These are phyloP conservation scores for Sphaeridia pumilis DNA, from an alignment of 2,888 invertebrate species.

Conservation along the genomic window DNA sequence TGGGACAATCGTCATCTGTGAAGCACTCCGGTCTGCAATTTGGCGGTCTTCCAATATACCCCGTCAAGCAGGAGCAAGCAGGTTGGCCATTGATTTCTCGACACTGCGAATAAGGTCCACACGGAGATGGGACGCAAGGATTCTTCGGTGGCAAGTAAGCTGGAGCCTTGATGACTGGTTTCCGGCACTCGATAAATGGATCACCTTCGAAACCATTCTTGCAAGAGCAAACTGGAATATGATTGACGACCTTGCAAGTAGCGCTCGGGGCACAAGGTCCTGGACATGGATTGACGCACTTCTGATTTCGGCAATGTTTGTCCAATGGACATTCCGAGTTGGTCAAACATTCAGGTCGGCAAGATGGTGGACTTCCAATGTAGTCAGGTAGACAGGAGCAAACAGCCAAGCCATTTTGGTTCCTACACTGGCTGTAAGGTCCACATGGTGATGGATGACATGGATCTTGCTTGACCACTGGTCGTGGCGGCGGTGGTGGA, in stretches of 20 bases:
- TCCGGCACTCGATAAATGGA: slow-evolving; percentile 49
- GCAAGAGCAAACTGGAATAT: slow-evolving; percentile 57
- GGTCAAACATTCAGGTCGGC: slow-evolving; percentile 59
- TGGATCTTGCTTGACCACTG: slow-evolving; percentile 12
- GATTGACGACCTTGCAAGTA: slow-evolving; percentile 54
- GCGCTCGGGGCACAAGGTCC: slow-evolving; percentile 52
- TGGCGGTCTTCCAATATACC: slow-evolving; percentile 36
- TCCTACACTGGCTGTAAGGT: slow-evolving; percentile 25
- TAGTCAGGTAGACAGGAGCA: slow-evolving; percentile 28
- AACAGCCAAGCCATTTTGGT: slow-evolving; percentile 23
- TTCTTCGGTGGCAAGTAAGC: slow-evolving; percentile 37
- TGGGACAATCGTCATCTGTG: slow-evolving; percentile 42
- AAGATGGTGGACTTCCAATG: slow-evolving; percentile 24
- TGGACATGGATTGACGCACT: slow-evolving; percentile 54
- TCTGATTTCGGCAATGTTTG: slow-evolving; percentile 56
- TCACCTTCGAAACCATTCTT: slow-evolving; percentile 40
- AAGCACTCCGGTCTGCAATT: slow-evolving; percentile 30
- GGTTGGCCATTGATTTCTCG: slow-evolving; percentile 45
- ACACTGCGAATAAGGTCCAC: slow-evolving; percentile 45
- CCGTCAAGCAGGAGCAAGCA: slow-evolving; percentile 47
- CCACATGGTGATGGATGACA: slow-evolving; percentile 28
- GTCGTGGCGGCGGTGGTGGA: slow-evolving; percentile 7
- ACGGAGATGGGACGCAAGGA: slow-evolving; percentile 37
- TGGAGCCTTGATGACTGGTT: background rate
- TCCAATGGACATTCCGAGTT: slow-evolving; percentile 54